Conservation (phyloP, 1,140 invertebrate genomes). For the Hyles vespertilio region DNA sequence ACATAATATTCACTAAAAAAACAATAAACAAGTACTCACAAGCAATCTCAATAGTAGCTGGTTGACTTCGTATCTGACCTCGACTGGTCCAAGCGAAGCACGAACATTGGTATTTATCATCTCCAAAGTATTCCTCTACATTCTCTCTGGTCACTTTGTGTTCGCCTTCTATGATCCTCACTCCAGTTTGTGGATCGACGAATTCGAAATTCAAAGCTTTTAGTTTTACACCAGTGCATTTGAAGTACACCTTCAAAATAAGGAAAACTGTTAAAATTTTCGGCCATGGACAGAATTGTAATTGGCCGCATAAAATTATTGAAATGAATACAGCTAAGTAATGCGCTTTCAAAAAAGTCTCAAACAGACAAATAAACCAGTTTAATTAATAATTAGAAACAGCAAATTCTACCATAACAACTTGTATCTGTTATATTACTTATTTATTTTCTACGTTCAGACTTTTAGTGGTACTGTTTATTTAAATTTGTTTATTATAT, state of each 20-base stretch:
- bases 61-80: conserved; percentile 86
- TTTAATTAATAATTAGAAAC: too few relatives aligned
- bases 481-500: too few relatives aligned
- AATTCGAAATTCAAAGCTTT: conserved; percentile 75
- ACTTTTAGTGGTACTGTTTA: too few relatives aligned
- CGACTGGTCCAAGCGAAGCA: conserved; percentile 90
- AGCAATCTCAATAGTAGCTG: conserved; percentile 88
- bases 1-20: neutral
- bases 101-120: conserved; percentile 90
- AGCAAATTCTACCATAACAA: too few relatives aligned
- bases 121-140: conserved; percentile 93
- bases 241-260: conserved; percentile 82
- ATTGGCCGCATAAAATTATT: too few relatives aligned
- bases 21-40: conserved; percentile 83
- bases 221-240: conserved; percentile 84
- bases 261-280: neutral
- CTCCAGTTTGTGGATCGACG: conserved; percentile 90
- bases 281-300: too few relatives aligned
- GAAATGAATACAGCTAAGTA: too few relatives aligned
- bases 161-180: conserved; percentile 89
- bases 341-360: too few relatives aligned
- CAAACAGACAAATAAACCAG: too few relatives aligned
- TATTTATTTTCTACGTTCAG: too few relatives aligned
- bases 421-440: too few relatives aligned
- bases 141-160: conserved; percentile 90